Evolutionary conservation across 2,888 invertebrate species (phyloP), one percentile per base, ranked within the genome.

Genomic region (Trypoxylon attenuatum): DNA sequence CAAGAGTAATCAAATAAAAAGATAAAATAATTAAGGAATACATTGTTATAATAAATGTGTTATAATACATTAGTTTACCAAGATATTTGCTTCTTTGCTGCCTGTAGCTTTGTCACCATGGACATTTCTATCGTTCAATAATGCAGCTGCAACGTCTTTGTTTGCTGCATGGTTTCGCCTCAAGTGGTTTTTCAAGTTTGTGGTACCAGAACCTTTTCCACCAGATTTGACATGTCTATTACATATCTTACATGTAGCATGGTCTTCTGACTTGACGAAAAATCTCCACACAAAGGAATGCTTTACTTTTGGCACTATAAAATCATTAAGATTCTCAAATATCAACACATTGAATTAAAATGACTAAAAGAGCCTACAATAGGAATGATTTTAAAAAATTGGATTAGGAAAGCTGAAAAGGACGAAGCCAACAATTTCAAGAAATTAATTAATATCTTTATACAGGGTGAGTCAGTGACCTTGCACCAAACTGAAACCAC

Each of bases 221-320:
- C 42, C 43, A 8, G 29, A 53, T 13, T 53, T 53, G 18, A 53
- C 13, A 23, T 2, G 3, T 53, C 43, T 53, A 8, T 53, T 53
- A 53, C 53, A 53, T 16, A 53, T 53, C n/a, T 13, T 23, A 13
- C 53, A 53, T 8, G 19, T 53, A 53, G 42, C 27, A 27, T 8
- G 13, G 25, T 53, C 10, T 42, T 10, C 6, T 1, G 16, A 13
- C 23, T 53, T 43, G 19, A 19, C 19, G 0, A 53, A 53, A 43
- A 43, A 27, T 41, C 42, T 53, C 43, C 53, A 53, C 8, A 53
- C 15, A 13, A 13, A 29, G 18, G 43, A 53, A 39, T 43, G n/a
- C 19, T 53, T 53, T 43, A 43, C 13, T 43, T 53, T 53, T 23
- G 43, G 53, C 23, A 53, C 43, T 53, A 25, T 25, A 53, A 53